Conservation (phyloP, 2,113 vertebrate genomes). For the Hoplias malabaricus region DNA sequence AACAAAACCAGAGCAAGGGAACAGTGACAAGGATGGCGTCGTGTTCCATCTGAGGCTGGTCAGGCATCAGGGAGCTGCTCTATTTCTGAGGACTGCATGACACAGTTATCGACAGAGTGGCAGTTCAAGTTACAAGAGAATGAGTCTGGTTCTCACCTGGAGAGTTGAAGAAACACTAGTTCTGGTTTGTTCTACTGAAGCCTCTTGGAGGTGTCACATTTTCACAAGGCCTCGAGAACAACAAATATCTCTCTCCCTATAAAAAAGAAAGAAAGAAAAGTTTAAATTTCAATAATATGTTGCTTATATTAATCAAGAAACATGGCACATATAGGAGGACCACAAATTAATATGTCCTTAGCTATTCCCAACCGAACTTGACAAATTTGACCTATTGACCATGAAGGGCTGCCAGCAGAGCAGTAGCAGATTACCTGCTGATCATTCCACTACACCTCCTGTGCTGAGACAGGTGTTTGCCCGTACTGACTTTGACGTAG, state of each 20-base stretch:
- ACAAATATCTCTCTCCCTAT: neutral
- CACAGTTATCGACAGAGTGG: conserved; percentile 1
- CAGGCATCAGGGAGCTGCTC: conserved; percentile 49
- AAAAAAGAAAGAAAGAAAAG: neutral
- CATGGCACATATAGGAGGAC: neutral
- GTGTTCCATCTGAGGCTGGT: conserved; percentile 4
- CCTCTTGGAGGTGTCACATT: neutral
- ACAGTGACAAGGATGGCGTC: neutral
- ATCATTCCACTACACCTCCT: neutral
- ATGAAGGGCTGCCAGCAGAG: neutral
- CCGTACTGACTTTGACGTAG: neutral
- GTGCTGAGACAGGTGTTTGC: neutral
- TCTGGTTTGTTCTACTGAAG: conserved; percentile 14
- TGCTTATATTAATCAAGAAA: neutral
- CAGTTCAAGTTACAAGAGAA: neutral
- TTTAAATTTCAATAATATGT: neutral
- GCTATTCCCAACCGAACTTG: neutral
- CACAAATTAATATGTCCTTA: neutral
- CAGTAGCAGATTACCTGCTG: neutral
- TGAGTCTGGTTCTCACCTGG: neutral
- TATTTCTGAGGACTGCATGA: conserved; percentile 37
- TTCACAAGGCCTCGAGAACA: neutral
- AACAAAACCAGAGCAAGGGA: conserved; percentile 14
- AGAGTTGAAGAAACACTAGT: conserved; percentile 19
- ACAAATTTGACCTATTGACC: neutral